Evolutionary conservation across 2,113 vertebrate genomes (phyloP), one percentile per base, ranked within the genome.

Genomic region (Hemiprocne comata): DNA sequence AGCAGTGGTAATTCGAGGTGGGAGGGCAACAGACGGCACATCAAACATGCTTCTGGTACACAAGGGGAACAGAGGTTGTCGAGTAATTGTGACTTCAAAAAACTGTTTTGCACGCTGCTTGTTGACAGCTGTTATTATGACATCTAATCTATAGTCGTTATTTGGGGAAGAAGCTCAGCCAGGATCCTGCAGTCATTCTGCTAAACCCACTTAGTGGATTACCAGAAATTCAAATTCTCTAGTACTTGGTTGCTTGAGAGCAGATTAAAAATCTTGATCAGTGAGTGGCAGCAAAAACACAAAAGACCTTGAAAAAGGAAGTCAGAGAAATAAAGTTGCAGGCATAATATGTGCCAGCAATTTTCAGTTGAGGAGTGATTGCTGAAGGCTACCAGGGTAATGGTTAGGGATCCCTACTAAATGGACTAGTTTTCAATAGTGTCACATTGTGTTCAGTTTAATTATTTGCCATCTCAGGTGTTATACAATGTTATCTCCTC

Each of bases 61-160:
- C 0, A 0, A 72, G 17, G 40, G 11, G 14, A 95, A 85, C 44
- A 85, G 88, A 85, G 78, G 78, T 51, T 86, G 74, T 85, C 11
- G 5, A 82, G 48, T 86, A 91, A 92, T 73, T 78, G 84, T 74
- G 93, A 88, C 78, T 95, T 94, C 58, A 89, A 75, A 83, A 95
- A 34, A 3, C 26, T 94, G 75, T 86, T 88, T 73, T 90, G 75
- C 73, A 87, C 7, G 6, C 89, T 86, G 62, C 50, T 90, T 85
- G 75, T 85, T 91, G 91, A 95, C 86, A 95, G 86, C 87, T 94
- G 85, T 86, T 96, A 92, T 76, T 89, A 61, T 44, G 73, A 70
- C 36, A 92, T 73, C 85, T 87, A 57, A 87, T 91, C 71, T 92
- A n/a, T 11, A 81, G 61, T 50, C 71, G 71, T 82, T 61, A 87